Evolutionary conservation across 2,797 vertebrate genomes (phyloP).

Genomic region (Ctenopoma multispine): DNA sequence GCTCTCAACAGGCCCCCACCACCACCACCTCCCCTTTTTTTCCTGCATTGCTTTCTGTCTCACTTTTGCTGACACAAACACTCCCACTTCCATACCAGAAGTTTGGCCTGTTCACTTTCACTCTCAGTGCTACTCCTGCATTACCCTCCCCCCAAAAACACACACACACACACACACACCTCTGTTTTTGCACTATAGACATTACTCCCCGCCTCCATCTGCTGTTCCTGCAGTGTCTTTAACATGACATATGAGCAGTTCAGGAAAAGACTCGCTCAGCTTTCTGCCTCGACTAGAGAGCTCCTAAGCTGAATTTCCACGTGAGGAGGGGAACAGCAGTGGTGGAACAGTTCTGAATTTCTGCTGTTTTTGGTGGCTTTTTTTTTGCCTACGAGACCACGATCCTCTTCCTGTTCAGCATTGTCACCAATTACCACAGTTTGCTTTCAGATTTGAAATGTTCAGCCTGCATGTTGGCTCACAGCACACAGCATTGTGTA

Average conservation of each 20-base stretch:
- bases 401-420: not conserved
- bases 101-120: conserved; percentile 68
- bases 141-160: conserved; percentile 49
- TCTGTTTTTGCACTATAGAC: conserved; percentile 63
- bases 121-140: conserved; percentile 40
- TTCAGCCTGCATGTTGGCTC: not conserved
- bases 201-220: conserved; percentile 58
- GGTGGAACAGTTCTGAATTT: not conserved
- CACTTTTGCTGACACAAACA: conserved; percentile 59
- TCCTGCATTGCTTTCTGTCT: conserved; percentile 40
- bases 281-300: conserved; percentile 48
- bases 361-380: not conserved
- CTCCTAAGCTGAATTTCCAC: conserved; percentile 45
- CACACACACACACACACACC: conserved; percentile 24
- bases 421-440: not conserved
- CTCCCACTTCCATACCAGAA: conserved; percentile 53
- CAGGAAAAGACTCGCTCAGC: conserved; percentile 58
- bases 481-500: not conserved
- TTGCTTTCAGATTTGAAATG: conserved; percentile 9
- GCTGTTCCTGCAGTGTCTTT: conserved; percentile 62
- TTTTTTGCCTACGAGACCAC: conserved; percentile 6
- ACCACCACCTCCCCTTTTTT: not conserved
- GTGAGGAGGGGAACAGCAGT: not conserved
- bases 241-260: conserved; percentile 63
- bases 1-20: not conserved